Evolutionary conservation across 2,113 vertebrate genomes (phyloP).

Genomic region (Cercopithecus mona): DNA sequence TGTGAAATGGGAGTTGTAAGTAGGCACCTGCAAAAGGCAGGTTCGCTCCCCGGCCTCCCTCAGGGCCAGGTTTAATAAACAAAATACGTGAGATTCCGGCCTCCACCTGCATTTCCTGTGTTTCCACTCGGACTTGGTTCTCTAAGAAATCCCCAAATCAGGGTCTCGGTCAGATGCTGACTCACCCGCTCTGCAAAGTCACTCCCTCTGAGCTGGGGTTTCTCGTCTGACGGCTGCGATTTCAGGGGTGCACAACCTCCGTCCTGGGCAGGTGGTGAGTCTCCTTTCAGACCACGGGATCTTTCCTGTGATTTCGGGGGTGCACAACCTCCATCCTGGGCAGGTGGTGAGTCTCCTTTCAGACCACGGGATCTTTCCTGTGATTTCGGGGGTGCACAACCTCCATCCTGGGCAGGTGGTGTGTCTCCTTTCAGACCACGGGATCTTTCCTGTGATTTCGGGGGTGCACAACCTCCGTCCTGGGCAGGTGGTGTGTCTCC

Average conservation of each 20-base stretch:
- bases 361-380: neutral
- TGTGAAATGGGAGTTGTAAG: neutral
- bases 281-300: neutral
- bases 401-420: neutral
- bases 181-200: neutral
- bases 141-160: neutral
- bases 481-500: too few species aligned
- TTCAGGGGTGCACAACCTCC: neutral
- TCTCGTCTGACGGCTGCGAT: neutral
- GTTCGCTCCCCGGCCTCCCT: neutral
- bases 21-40: accelerated
- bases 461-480: too few species aligned
- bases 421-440: neutral
- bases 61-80: neutral
- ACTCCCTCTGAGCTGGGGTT: accelerated
- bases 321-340: neutral
- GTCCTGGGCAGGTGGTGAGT: neutral
- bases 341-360: neutral
- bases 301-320: neutral
- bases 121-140: neutral
- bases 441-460: too few species aligned
- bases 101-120: neutral
- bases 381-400: neutral
- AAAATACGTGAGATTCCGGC: neutral
- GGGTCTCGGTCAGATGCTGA: accelerated